Evolutionary conservation across 2,888 invertebrate species (phyloP).

Genomic region (Acanthopleura granulata): DNA sequence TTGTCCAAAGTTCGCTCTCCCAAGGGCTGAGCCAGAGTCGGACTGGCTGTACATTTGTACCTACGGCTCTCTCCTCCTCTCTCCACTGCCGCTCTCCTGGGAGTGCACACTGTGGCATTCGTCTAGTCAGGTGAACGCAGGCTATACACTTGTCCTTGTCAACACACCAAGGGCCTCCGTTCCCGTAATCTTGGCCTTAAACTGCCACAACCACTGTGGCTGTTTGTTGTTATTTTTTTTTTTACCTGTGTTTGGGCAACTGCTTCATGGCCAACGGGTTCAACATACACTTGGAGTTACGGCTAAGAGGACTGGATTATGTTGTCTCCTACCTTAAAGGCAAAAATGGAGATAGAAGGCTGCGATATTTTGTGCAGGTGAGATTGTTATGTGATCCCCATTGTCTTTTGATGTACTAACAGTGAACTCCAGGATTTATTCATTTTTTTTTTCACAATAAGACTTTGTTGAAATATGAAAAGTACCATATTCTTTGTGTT

Average conservation of each 20-base stretch:
- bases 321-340: conserved; percentile 36
- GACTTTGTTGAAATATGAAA: too few species aligned
- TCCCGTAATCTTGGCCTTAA: neutral
- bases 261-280: conserved; percentile 50
- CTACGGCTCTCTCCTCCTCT: too few species aligned
- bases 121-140: neutral
- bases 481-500: too few species aligned
- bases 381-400: conserved; percentile 6
- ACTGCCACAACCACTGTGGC: neutral
- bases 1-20: too few species aligned
- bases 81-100: too few species aligned
- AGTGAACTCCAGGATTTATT: neutral
- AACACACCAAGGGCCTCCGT: neutral
- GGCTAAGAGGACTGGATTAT: conserved; percentile 44
- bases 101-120: too few species aligned
- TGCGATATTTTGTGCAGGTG: conserved; percentile 34
- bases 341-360: conserved; percentile 27
- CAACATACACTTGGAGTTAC: conserved; percentile 41
- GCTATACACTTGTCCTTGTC: neutral
- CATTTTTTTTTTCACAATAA: neutral
- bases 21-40: too few species aligned
- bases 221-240: neutral
- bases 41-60: too few species aligned
- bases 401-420: neutral
- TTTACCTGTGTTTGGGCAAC: neutral